Conservation (phyloP, 2,113 vertebrate genomes). For the human region GRCh38 chr5:89377001-89377500, state of each 20-base stretch:
- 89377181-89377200: conserved; percentile 29
- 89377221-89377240: conserved; percentile 47
- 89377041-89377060: conserved; percentile 92
- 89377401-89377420: accelerated
- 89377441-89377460: background rate
- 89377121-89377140: conserved; percentile 71
- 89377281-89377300: conserved; percentile 17
- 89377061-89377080: conserved; percentile 94
- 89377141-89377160: conserved; percentile 58
- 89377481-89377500: background rate
- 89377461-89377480: background rate
- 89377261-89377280: background rate
- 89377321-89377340: conserved; percentile 36
- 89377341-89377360: background rate
- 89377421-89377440: background rate
- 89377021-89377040: conserved; percentile 96
- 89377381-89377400: conserved; percentile 34
- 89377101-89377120: conserved; percentile 72
- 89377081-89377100: conserved; percentile 93
- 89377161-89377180: conserved; percentile 64
- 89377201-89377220: conserved; percentile 55
- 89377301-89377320: conserved; percentile 51
- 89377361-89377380: conserved; percentile 10
- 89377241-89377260: conserved; percentile 61
- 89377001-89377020: conserved; percentile 99